These are phyloP conservation scores for Microtus agrestis DNA, from an alignment of 2,797 vertebrate genomes.

Conservation along the genomic window DNA sequence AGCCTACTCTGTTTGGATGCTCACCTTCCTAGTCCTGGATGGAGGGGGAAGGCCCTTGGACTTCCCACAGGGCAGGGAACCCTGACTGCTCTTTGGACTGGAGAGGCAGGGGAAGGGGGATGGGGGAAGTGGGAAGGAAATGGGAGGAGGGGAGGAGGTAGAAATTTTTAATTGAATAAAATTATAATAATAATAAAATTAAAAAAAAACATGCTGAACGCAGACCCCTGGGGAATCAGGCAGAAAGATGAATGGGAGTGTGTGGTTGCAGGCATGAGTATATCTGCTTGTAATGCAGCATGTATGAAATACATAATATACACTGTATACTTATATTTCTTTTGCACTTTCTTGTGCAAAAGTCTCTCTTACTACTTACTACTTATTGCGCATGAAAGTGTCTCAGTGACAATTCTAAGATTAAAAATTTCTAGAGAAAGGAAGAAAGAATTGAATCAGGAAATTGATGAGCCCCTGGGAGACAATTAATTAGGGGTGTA, in stretches of 20 bases:
- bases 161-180: too few species aligned
- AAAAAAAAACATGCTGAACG: slow-evolving; percentile 15
- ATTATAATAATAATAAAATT: too few species aligned
- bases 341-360: neutral
- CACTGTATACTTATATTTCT: neutral
- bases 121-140: too few species aligned
- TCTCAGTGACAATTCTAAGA: slow-evolving; percentile 58
- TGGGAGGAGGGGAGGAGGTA: too few species aligned
- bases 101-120: too few species aligned
- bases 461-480: slow-evolving; percentile 54
- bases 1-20: too few species aligned
- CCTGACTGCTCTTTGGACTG: too few species aligned
- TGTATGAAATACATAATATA: neutral
- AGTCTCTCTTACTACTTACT: neutral
- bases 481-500: slow-evolving; percentile 69
- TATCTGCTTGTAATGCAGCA: neutral
- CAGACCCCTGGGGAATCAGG: slow-evolving; percentile 34
- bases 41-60: too few species aligned
- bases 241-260: neutral
- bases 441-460: slow-evolving; percentile 45
- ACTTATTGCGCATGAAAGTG: neutral
- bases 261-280: neutral
- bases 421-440: slow-evolving; percentile 35
- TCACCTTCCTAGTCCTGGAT: too few species aligned
- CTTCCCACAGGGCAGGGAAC: too few species aligned